Conservation (phyloP, 2,888 invertebrate species). For the Raillietiella orientalis region DNA sequence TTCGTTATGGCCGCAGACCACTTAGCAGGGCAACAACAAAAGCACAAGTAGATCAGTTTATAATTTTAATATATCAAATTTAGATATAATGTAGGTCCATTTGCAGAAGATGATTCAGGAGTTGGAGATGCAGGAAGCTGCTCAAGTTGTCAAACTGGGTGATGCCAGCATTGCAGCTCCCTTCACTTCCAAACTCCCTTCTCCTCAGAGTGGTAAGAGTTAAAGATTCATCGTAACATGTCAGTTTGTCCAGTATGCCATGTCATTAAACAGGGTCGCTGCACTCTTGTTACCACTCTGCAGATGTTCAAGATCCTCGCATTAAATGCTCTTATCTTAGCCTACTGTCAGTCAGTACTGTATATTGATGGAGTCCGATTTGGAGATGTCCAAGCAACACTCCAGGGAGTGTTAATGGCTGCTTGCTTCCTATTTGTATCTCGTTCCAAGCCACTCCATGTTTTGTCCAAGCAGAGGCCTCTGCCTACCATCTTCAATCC, state of each 20-base stretch:
- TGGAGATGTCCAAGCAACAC: slow-evolving; percentile 84
- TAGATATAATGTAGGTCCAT: slow-evolving; percentile 16
- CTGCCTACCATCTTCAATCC: slow-evolving; percentile 93
- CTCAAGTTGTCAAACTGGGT: slow-evolving; percentile 70
- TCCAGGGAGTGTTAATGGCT: slow-evolving; percentile 79
- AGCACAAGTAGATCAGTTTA: no score
- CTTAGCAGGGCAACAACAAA: no score
- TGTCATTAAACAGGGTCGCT: slow-evolving; percentile 95
- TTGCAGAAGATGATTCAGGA: slow-evolving; percentile 27
- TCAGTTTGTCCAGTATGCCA: slow-evolving; percentile 50
- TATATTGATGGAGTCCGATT: slow-evolving; percentile 95
- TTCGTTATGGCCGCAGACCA: no score
- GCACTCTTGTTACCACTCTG: slow-evolving; percentile 89
- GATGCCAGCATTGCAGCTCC: slow-evolving; percentile 98
- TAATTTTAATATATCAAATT: no score
- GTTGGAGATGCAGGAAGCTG: slow-evolving; percentile 51
- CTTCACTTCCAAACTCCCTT: slow-evolving; percentile 86
- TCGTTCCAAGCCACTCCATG: slow-evolving; percentile 78
- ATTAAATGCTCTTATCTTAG: slow-evolving; percentile 79
- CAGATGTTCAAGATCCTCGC: slow-evolving; percentile 99
- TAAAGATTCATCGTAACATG: not conserved
- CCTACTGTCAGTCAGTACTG: slow-evolving; percentile 91
- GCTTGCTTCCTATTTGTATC: slow-evolving; percentile 96
- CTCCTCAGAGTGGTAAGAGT: slow-evolving; percentile 64
- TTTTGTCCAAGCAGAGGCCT: slow-evolving; percentile 69